Conservation (phyloP, 2,888 invertebrate genomes). For the Parasteatoda lunata region DNA sequence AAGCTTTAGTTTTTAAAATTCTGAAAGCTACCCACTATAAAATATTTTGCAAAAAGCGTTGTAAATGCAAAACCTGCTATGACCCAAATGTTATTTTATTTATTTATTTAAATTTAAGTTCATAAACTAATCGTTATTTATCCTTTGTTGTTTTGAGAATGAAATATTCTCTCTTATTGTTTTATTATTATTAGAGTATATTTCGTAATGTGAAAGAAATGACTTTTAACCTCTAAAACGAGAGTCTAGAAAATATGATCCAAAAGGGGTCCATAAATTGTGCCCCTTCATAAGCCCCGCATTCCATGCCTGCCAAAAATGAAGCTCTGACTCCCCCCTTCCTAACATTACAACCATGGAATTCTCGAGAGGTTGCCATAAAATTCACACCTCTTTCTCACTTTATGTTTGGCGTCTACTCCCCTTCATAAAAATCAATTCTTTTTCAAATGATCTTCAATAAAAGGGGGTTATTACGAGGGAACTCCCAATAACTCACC, state of each 20-base stretch:
- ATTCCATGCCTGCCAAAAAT: conserved; percentile 65
- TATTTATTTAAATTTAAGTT: too few species aligned
- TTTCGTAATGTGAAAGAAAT: background rate
- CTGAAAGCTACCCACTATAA: too few species aligned
- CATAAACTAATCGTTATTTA: too few species aligned
- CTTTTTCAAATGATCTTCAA: background rate
- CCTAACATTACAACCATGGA: conserved; percentile 57
- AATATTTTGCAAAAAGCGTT: too few species aligned
- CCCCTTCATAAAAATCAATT: too few species aligned
- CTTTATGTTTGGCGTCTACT: conserved; percentile 7
- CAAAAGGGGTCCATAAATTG: conserved; percentile 65
- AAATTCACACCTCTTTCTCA: conserved; percentile 4
- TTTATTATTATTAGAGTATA: too few species aligned
- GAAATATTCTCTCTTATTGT: too few species aligned
- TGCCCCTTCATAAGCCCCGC: conserved; percentile 64
- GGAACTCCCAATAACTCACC: background rate
- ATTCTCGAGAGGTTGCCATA: conserved; percentile 47
- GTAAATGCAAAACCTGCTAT: too few species aligned
- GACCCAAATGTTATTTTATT: too few species aligned
- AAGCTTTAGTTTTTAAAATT: too few species aligned
- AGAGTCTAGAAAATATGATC: conserved; percentile 66
- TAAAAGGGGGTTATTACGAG: background rate
- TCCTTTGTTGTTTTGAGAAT: too few species aligned
- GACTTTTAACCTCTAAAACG: conserved; percentile 61
- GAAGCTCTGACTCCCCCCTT: conserved; percentile 44